These are phyloP conservation scores for Chinchilla lanigera DNA, from an alignment of 2,113 vertebrate species.

Conservation along the genomic window DNA sequence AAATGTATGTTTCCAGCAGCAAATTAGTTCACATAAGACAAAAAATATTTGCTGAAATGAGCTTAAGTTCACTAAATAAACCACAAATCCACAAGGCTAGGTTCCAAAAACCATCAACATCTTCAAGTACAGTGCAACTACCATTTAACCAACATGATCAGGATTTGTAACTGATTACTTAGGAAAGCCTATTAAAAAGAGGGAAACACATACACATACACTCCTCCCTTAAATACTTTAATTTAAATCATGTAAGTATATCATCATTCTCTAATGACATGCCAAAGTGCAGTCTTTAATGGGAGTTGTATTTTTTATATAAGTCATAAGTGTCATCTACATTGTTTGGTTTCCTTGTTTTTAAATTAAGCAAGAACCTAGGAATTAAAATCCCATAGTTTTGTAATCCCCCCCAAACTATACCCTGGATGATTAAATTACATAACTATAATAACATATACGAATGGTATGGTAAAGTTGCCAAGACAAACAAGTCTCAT, in stretches of 20 bases:
- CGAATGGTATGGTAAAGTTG: background rate
- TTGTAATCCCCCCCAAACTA: background rate
- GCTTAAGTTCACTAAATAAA: slow-evolving; percentile 53
- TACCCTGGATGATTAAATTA: slow-evolving; percentile 23
- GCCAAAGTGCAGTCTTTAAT: slow-evolving; percentile 25
- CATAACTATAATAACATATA: slow-evolving; percentile 28
- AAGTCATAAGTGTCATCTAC: background rate
- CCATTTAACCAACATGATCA: slow-evolving; percentile 1
- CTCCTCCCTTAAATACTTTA: background rate
- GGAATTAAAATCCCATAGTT: slow-evolving; percentile 1
- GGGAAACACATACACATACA: background rate
- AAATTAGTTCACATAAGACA: slow-evolving; percentile 31
- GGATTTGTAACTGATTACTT: slow-evolving; percentile 22
- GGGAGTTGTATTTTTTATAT: background rate
- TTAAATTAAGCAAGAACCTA: background rate
- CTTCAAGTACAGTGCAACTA: slow-evolving; percentile 40
- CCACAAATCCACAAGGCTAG: background rate
- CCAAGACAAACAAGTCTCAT: background rate
- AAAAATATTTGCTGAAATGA: slow-evolving; percentile 34
- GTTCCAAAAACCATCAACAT: slow-evolving; percentile 6
- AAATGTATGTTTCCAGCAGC: background rate
- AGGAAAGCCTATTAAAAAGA: background rate
- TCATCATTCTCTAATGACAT: slow-evolving; percentile 17
- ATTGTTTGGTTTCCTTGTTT: slow-evolving; percentile 1
- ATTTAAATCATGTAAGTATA: slow-evolving; percentile 4